Conservation (phyloP, 2,113 vertebrate genomes). For the Cnemophilus loriae region DNA sequence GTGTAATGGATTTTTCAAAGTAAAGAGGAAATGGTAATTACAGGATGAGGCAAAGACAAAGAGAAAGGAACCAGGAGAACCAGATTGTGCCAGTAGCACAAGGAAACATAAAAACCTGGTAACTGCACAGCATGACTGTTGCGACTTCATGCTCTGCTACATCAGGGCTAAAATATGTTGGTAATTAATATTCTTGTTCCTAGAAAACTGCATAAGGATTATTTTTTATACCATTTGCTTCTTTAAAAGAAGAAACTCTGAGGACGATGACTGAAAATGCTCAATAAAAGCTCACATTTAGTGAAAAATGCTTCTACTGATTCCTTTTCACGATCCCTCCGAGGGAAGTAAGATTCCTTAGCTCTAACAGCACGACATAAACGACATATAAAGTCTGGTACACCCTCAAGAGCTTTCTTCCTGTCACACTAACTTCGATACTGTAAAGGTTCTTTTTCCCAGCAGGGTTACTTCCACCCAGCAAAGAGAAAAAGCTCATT, state of each 20-base stretch:
- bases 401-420: background rate
- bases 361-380: background rate
- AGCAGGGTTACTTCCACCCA: background rate
- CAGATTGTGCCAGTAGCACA: background rate
- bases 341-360: background rate
- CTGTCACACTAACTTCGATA: background rate
- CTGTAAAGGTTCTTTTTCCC: background rate
- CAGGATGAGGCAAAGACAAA: background rate
- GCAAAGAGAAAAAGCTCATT: background rate
- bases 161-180: background rate
- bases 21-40: background rate
- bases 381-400: background rate
- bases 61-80: background rate
- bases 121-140: background rate
- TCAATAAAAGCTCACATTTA: background rate
- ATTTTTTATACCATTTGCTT: background rate
- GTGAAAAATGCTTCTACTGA: background rate
- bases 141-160: background rate
- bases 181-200: background rate
- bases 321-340: background rate
- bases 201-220: background rate
- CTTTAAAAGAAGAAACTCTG: background rate
- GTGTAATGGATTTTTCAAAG: background rate
- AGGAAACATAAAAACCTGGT: background rate
- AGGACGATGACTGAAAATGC: fast-evolving